Conservation (phyloP, 2,888 invertebrate genomes). For the Selenia dentaria region DNA sequence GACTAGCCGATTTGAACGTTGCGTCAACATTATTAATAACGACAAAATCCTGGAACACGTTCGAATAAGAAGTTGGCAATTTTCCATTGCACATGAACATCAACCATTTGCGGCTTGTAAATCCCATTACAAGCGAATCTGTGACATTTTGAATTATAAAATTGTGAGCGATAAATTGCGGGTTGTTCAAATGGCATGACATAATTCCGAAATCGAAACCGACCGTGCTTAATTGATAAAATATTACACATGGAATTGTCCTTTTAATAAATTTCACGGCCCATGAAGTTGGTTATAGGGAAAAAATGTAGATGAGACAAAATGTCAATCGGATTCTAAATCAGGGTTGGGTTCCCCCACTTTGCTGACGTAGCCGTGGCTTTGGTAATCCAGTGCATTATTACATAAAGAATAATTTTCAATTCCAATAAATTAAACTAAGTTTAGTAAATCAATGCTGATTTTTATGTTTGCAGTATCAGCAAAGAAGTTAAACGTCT, state of each 20-base stretch:
- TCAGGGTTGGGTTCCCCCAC: conserved; percentile 35
- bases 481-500: conserved; percentile 13
- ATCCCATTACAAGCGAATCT: conserved; percentile 48
- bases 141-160: conserved; percentile 62
- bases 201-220: conserved; percentile 68
- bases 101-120: conserved; percentile 49
- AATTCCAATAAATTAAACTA: no score
- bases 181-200: conserved; percentile 62
- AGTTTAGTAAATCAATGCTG: no score
- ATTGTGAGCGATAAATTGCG: conserved; percentile 62
- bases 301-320: conserved; percentile 77
- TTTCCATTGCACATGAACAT: conserved; percentile 44
- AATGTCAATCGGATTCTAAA: conserved; percentile 70
- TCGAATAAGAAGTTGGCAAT: conserved; percentile 31
- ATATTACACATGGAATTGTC: conserved; percentile 67
- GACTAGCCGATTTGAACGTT: conserved; percentile 17
- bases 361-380: conserved; percentile 26
- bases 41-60: conserved; percentile 32
- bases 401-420: no score
- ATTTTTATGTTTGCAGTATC: no score
- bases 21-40: conserved; percentile 31
- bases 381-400: conserved; percentile 19
- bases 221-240: conserved; percentile 77
- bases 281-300: conserved; percentile 64
- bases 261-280: conserved; percentile 75